Percentiles rank a stretch among this genome's conserved stretches.
phyloP scores from a whole-genome alignment of 2,797 vertebrate genomes.

The Enteromius radiatus region DNA sequence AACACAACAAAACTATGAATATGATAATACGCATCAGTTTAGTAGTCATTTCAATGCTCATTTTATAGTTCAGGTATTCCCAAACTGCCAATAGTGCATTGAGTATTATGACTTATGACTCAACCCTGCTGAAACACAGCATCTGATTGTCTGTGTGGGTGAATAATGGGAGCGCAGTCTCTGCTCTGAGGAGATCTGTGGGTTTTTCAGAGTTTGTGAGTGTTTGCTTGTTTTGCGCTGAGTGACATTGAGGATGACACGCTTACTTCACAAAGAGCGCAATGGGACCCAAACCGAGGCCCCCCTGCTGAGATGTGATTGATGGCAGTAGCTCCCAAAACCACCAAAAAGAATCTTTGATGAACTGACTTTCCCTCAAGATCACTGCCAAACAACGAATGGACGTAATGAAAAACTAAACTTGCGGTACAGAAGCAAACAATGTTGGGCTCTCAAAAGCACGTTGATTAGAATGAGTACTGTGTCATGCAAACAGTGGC shows the following conservation, averaged over 20 bases:
- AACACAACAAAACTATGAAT: conserved; percentile 9
- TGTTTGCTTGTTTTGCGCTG: conserved; percentile 37
- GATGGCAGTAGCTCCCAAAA: conserved; percentile 47
- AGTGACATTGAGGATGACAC: conserved; percentile 54
- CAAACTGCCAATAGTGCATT: conserved; percentile 29
- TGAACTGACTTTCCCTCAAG: conserved; percentile 47
- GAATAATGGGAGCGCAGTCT: conserved; percentile 35
- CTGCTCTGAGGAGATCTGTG: conserved; percentile 36
- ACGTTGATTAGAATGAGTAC: conserved; percentile 24
- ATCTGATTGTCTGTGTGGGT: conserved; percentile 46
- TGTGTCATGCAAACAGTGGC: neutral
- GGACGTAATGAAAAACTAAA: conserved; percentile 42
- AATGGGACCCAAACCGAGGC: conserved; percentile 41
- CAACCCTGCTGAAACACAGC: conserved; percentile 26
- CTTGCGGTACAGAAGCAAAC: conserved; percentile 19
- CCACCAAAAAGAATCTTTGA: conserved; percentile 51
- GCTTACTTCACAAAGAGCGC: conserved; percentile 53
- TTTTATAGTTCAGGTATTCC: conserved; percentile 36
- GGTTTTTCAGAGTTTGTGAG: conserved; percentile 28
- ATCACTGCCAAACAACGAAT: conserved; percentile 4
- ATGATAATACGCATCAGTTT: neutral
- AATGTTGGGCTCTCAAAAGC: conserved; percentile 15
- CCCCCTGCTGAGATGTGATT: conserved; percentile 52
- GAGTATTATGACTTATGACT: conserved; percentile 38
- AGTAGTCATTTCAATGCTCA: neutral